Conservation (phyloP, 2,113 vertebrate genomes). For the Machaerirhynchus nigripectus region DNA sequence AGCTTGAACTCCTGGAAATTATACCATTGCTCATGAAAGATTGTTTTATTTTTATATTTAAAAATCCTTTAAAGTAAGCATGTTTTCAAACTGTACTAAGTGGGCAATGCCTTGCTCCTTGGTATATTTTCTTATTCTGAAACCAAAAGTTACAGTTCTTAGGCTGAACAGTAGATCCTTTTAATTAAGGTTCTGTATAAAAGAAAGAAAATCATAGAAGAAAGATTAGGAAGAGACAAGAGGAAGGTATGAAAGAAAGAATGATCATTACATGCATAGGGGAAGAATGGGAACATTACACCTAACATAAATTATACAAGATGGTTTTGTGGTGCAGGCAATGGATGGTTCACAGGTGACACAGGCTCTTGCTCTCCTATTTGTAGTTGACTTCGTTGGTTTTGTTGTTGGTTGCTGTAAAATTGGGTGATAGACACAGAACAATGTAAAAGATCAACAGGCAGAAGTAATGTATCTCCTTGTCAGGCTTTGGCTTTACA, state of each 20-base stretch:
- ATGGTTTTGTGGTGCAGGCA: neutral
- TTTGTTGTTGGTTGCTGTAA: neutral
- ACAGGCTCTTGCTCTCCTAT: neutral
- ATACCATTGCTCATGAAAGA: neutral
- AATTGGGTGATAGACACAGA: neutral
- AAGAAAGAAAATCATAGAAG: neutral
- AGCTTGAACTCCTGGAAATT: neutral
- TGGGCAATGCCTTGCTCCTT: neutral
- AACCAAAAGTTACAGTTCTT: neutral
- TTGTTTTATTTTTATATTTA: slow-evolving; percentile 41
- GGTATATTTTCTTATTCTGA: neutral
- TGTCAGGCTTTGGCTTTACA: neutral
- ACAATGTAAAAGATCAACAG: neutral
- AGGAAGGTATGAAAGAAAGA: neutral
- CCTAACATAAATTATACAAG: neutral
- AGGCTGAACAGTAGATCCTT: neutral
- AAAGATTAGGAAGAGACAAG: neutral
- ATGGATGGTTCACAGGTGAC: neutral
- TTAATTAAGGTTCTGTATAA: neutral
- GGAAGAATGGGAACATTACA: neutral
- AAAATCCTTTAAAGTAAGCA: neutral
- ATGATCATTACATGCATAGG: neutral
- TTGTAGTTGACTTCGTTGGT: neutral
- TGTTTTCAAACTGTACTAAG: neutral
- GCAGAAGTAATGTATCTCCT: neutral